Percentiles rank a stretch among this genome's conserved stretches.
Conservation (phyloP, 2,113 vertebrate genomes). For the Heterotis niloticus region DNA sequence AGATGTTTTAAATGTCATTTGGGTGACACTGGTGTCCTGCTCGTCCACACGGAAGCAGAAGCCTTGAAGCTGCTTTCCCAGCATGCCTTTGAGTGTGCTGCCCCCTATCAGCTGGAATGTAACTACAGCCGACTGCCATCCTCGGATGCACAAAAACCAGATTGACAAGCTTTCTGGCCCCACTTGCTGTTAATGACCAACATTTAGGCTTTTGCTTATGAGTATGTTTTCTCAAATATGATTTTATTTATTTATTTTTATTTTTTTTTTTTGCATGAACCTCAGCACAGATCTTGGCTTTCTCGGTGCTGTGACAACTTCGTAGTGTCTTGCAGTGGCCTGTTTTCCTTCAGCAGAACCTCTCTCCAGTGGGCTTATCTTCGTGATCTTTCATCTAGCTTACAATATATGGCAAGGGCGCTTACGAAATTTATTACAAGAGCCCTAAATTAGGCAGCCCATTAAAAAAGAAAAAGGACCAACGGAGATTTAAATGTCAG, state of each 20-base stretch:
- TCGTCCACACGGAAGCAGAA: not conserved
- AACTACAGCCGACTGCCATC: constrained; percentile 12
- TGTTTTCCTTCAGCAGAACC: not conserved
- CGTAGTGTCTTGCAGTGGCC: not conserved
- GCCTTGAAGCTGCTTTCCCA: not conserved
- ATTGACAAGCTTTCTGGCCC: too few relatives aligned
- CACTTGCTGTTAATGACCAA: too few relatives aligned
- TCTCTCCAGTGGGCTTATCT: not conserved
- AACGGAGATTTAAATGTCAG: not conserved
- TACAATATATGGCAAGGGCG: not conserved
- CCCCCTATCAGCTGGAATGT: constrained; percentile 57
- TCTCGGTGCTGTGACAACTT: not conserved
- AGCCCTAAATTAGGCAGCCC: not conserved
- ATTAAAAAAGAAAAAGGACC: not conserved
- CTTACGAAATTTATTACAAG: not conserved
- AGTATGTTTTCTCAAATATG: not conserved
- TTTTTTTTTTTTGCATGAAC: not conserved
- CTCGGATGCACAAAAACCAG: not conserved
- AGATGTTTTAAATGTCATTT: not conserved
- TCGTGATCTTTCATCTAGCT: not conserved
- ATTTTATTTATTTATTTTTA: not conserved
- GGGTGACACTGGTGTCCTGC: not conserved
- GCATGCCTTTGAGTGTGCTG: constrained; percentile 59
- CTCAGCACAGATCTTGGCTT: too few relatives aligned
- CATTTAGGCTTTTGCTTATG: too few relatives aligned